Conservation (phyloP, 2,797 vertebrate species). For the Leptoclinus maculatus region DNA sequence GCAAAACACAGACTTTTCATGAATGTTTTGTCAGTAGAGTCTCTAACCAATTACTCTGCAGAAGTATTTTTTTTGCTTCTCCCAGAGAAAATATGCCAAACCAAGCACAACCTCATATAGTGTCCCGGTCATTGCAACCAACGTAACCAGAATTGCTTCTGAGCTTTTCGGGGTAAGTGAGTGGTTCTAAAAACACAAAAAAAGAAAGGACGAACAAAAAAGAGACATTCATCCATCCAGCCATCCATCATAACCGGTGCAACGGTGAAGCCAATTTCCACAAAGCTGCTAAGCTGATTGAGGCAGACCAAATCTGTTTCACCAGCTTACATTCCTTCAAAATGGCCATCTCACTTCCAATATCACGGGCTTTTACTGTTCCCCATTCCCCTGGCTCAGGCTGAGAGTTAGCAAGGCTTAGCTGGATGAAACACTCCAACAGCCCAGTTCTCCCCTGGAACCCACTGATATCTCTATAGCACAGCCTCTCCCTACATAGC, state of each 20-base stretch:
- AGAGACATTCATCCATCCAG: slow-evolving; percentile 79
- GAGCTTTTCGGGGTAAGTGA: slow-evolving; percentile 68
- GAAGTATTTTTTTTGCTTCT: neutral
- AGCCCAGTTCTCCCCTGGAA: slow-evolving; percentile 81
- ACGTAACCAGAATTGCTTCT: slow-evolving; percentile 64
- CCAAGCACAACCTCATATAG: slow-evolving; percentile 25
- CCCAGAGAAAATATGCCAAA: slow-evolving; percentile 25
- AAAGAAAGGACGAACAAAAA: slow-evolving; percentile 66
- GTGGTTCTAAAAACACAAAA: slow-evolving; percentile 64
- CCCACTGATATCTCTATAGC: slow-evolving; percentile 86
- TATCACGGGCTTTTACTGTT: slow-evolving; percentile 88
- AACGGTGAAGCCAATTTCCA: slow-evolving; percentile 87
- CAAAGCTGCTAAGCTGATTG: slow-evolving; percentile 90
- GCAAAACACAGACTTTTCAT: neutral
- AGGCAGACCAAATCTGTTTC: slow-evolving; percentile 88
- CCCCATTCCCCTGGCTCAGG: slow-evolving; percentile 85
- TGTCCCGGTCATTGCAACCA: slow-evolving; percentile 47
- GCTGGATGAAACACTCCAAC: slow-evolving; percentile 86
- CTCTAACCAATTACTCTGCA: neutral
- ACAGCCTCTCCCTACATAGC: slow-evolving; percentile 75
- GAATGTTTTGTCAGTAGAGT: neutral
- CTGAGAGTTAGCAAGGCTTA: slow-evolving; percentile 87
- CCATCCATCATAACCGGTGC: slow-evolving; percentile 84
- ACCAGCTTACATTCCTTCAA: slow-evolving; percentile 89
- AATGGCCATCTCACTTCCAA: slow-evolving; percentile 90